Evolutionary conservation across 1,140 invertebrate genomes (phyloP).

Genomic region (Drosophila arawakana): DNA sequence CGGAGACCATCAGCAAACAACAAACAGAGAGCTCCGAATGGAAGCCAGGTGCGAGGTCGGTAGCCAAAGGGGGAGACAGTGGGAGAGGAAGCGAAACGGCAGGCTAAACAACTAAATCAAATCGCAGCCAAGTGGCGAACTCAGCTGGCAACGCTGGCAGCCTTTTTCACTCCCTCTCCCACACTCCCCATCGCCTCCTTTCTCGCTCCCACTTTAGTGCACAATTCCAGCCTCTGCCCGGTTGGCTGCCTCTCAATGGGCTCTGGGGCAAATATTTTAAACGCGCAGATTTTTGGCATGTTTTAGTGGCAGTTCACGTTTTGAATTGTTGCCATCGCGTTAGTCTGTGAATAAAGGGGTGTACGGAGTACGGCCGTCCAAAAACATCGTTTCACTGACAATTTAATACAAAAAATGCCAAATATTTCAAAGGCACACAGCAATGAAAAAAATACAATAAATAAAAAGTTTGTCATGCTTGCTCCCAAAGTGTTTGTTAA

Average conservation of each 20-base stretch:
- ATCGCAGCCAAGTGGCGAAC: constrained; percentile 72
- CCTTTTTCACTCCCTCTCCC: neutral
- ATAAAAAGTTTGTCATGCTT: constrained; percentile 61
- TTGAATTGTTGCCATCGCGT: constrained; percentile 72
- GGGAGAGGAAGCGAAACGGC: constrained; percentile 3
- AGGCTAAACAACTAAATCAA: constrained; percentile 77
- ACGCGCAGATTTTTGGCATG: constrained; percentile 81
- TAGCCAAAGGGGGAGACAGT: constrained; percentile 19
- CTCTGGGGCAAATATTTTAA: constrained; percentile 82
- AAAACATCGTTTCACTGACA: constrained; percentile 72
- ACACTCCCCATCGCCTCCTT: neutral
- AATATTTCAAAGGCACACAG: constrained; percentile 65
- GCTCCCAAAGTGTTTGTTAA: constrained; percentile 56
- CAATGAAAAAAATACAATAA: constrained; percentile 35
- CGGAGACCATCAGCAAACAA: constrained; percentile 48
- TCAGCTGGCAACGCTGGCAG: constrained; percentile 30
- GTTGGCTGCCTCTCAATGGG: constrained; percentile 75
- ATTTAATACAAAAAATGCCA: constrained; percentile 80
- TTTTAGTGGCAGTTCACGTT: constrained; percentile 81
- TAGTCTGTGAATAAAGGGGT: neutral
- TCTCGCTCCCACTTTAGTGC: constrained; percentile 7
- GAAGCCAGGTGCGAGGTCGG: constrained; percentile 40
- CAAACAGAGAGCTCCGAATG: constrained; percentile 46
- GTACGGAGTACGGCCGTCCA: constrained; percentile 8
- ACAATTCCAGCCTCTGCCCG: constrained; percentile 48